Base-by-base conservation (phyloP, 2,113 vertebrate species). In the Nettapus auritus region DNA sequence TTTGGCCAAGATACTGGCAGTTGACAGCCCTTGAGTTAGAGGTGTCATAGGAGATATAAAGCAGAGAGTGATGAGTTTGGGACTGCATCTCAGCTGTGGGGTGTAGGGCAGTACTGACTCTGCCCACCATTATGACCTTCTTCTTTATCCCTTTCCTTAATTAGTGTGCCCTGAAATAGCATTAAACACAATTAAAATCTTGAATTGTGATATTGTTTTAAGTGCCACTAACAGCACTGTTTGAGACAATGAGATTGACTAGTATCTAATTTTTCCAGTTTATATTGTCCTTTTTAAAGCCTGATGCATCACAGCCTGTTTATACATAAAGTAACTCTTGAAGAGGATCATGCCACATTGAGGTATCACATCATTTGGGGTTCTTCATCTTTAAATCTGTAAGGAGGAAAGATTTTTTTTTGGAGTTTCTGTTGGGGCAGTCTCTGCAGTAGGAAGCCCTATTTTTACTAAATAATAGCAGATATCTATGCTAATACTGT, bases 171-270 rank as follows among this genome's bases (percentile, higher is more conserved):
- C 86, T 73, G 83, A 55, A 93, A 84, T 71, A 91, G 88, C 62
- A 4, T 84, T 52, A 86, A 86, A 82, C 50, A 8, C 73, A 91
- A 88, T 93, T 90, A 91, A 94, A 93, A 87, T 91, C 88, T 88
- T 68, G 73, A 94, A 63, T 86, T 94, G 68, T 77, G 46, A 46
- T 60, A 71, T 91, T 92, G 93, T 86, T 93, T 77, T 89, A 92
- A 94, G 89, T 76, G 81, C 78, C 0, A 8, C 48, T 94, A 90
- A 90, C 88, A 86, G 80, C 88, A 11, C 73, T 79, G n/a, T 82
- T 88, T 86, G 73, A 93, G 91, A 90, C 76, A 91, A 86, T 78
- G 82, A 86, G 92, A 88, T 83, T 53, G 94, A 95, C 86, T 78
- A 84, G 82, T 34, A 71, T 93, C 88, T 91, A 44, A 70, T 94